Evolutionary conservation across 2,113 vertebrate species (phyloP).

Genomic region (Ginglymostoma cirratum): DNA sequence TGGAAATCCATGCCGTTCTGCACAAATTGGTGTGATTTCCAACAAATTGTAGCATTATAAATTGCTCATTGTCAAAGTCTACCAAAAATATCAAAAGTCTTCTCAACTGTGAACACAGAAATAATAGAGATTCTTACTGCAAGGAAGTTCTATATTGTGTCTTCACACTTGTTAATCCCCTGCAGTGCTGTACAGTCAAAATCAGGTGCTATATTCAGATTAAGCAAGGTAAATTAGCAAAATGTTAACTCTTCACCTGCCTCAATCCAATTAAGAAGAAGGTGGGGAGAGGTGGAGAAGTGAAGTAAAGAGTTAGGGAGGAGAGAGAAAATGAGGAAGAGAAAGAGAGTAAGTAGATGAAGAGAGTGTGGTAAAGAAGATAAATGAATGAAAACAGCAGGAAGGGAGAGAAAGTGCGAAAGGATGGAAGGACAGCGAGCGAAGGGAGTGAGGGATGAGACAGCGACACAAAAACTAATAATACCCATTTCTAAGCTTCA

Average conservation of each 20-base stretch:
- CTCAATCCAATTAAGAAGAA: not conserved
- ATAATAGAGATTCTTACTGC: no score
- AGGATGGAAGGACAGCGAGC: not conserved
- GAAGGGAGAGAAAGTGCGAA: not conserved
- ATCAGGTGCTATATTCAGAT: no score
- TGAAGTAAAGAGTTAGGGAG: not conserved
- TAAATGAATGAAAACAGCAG: no score
- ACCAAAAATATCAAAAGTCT: not conserved
- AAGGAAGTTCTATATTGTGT: no score
- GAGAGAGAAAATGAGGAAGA: not conserved
- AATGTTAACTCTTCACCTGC: no score
- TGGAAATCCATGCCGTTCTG: not conserved
- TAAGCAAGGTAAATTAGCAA: no score
- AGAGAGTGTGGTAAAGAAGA: not conserved
- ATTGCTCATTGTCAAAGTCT: not conserved
- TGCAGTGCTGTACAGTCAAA: no score
- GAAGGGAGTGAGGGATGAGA: not conserved
- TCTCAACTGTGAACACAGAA: not conserved
- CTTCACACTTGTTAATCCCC: no score
- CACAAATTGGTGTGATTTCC: not conserved
- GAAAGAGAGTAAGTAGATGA: not conserved
- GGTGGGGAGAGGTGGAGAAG: not conserved
- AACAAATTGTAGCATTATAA: not conserved
- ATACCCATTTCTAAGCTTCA: not conserved
- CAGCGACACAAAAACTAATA: not conserved